Percentiles rank a stretch among this genome's conserved stretches.
phyloP scores from a whole-genome alignment of 2,113 vertebrate species.

The Daphoenositta chrysoptera region DNA sequence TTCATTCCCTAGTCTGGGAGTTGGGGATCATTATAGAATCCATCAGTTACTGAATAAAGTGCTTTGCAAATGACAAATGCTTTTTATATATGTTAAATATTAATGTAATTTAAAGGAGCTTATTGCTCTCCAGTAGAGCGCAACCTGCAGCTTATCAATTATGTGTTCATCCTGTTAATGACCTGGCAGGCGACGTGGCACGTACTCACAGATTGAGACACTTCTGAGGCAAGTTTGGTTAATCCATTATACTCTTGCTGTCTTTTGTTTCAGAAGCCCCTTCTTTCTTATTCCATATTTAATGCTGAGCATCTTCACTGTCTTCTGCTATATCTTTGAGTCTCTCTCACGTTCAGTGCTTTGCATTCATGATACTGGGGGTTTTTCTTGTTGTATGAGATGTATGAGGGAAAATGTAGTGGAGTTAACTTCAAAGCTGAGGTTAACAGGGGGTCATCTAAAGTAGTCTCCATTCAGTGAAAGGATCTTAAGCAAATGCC shows the following conservation, averaged over 20 bases:
- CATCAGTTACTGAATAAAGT: neutral
- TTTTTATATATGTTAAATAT: constrained; percentile 52
- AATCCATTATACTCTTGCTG: neutral
- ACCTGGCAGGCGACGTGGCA: neutral
- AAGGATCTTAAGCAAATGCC: neutral
- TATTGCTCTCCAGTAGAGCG: neutral
- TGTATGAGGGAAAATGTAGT: neutral
- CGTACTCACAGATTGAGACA: neutral
- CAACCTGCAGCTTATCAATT: constrained; percentile 28
- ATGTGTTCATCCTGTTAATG: constrained; percentile 34
- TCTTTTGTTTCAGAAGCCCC: neutral
- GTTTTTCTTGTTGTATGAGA: neutral
- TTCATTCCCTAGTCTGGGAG: neutral
- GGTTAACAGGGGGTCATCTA: neutral
- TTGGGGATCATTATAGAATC: neutral
- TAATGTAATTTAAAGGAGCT: constrained; percentile 32
- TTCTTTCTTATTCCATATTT: neutral
- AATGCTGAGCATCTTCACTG: neutral
- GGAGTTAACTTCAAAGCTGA: neutral
- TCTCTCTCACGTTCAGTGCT: neutral
- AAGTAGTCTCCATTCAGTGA: neutral
- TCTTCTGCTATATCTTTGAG: neutral
- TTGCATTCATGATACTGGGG: neutral
- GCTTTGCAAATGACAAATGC: neutral
- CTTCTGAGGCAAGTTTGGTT: neutral